A percentile compares a stretch with the other conserved stretches of the same genome.
phyloP scores from a whole-genome alignment of 1,140 invertebrate species.

The Holcopasites calliopsidis region DNA sequence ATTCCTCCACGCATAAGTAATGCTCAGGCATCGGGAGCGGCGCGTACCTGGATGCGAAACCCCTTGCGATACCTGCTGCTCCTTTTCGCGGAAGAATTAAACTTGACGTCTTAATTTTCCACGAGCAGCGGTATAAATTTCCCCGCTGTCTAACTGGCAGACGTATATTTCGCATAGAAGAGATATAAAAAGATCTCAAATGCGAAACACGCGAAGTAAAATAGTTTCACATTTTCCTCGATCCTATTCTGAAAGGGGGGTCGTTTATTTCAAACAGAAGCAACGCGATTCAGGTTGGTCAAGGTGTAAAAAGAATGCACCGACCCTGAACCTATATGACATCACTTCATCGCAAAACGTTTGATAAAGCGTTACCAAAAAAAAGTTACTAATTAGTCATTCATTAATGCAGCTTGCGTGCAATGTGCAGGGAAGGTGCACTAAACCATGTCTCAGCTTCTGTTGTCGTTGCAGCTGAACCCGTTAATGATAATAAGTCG shows the following conservation, averaged over 20 bases:
- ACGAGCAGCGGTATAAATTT: neutral
- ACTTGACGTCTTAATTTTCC: constrained; percentile 8
- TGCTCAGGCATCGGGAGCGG: neutral
- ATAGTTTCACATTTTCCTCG: neutral
- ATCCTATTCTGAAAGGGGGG: neutral
- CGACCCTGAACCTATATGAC: neutral
- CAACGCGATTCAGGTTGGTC: neutral
- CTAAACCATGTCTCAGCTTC: constrained; percentile 21
- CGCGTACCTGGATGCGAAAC: too few relatives aligned
- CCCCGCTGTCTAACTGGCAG: neutral
- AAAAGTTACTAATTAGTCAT: too few relatives aligned
- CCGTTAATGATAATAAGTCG: constrained; percentile 46
- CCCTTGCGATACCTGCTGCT: neutral
- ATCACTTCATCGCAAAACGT: too few relatives aligned
- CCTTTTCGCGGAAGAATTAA: constrained; percentile 20
- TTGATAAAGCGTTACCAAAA: too few relatives aligned
- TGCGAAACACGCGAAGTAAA: too few relatives aligned
- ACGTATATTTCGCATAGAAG: too few relatives aligned
- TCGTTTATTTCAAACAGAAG: neutral
- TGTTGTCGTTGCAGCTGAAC: constrained; percentile 5
- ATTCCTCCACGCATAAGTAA: neutral
- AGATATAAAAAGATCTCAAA: too few relatives aligned
- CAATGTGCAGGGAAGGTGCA: neutral
- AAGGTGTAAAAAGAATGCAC: neutral
- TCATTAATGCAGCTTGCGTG: too few relatives aligned